phyloP scores from a whole-genome alignment of 2,888 invertebrate species.

The Phaedon cochleariae region DNA sequence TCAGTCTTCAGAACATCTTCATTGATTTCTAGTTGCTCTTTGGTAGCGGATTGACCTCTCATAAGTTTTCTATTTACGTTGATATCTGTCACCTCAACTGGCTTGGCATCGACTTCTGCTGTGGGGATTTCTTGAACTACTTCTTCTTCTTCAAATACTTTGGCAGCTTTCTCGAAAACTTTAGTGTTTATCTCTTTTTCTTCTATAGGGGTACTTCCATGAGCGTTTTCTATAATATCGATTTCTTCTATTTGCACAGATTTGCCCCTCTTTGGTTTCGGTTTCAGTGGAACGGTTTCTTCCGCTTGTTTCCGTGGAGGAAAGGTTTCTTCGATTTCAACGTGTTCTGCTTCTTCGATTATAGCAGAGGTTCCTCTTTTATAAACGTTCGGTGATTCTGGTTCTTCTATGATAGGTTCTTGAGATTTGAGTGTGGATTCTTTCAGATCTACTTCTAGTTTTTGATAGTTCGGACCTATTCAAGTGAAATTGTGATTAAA shows the following conservation, averaged over 20 bases:
- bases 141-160: slow-evolving; percentile 36
- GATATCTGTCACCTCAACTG: slow-evolving; percentile 38
- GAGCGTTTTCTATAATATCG: slow-evolving; percentile 45
- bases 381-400: slow-evolving; percentile 43
- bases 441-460: slow-evolving; percentile 48
- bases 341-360: slow-evolving; percentile 45
- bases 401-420: slow-evolving; percentile 52
- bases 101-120: slow-evolving; percentile 34
- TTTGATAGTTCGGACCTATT: slow-evolving; percentile 47
- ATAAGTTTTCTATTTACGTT: slow-evolving; percentile 49
- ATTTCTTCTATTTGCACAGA: slow-evolving; percentile 54
- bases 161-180: slow-evolving; percentile 9
- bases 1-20: slow-evolving; percentile 25
- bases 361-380: slow-evolving; percentile 41
- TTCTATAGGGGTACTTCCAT: slow-evolving; percentile 33
- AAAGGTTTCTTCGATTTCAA: no score
- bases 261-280: slow-evolving; percentile 45
- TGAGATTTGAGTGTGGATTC: slow-evolving; percentile 39
- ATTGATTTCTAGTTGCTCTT: slow-evolving; percentile 41
- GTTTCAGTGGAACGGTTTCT: slow-evolving; percentile 38
- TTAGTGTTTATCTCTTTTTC: slow-evolving; percentile 21
- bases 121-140: slow-evolving; percentile 29
- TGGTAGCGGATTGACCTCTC: slow-evolving; percentile 50
- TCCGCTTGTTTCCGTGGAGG: slow-evolving; percentile 34
- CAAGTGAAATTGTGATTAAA: slow-evolving; percentile 32